Evolutionary conservation across 2,888 invertebrate genomes (phyloP).

Genomic region (Apantesis nais): DNA sequence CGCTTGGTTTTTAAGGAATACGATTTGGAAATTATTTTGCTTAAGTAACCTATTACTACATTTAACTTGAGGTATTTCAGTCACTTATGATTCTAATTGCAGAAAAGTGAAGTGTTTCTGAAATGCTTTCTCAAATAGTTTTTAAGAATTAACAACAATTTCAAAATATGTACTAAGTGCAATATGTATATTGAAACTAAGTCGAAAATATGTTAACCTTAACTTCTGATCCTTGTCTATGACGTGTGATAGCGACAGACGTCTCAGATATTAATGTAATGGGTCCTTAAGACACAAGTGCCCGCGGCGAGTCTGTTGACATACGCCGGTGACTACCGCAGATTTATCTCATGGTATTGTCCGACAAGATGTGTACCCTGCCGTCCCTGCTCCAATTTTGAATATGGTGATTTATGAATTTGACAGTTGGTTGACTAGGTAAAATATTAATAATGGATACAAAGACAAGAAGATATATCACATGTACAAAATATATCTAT

Average conservation of each 20-base stretch:
- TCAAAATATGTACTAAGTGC: neutral
- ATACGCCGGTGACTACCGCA: conserved; percentile 51
- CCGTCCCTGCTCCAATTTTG: conserved; percentile 33
- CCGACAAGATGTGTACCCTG: conserved; percentile 13
- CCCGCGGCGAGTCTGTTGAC: conserved; percentile 47
- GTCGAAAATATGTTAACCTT: conserved; percentile 1
- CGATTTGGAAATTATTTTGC: neutral
- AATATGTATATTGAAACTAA: neutral
- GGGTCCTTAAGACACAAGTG: conserved; percentile 62
- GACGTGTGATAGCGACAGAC: conserved; percentile 60
- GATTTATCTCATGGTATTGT: conserved; percentile 54
- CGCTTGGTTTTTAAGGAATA: neutral
- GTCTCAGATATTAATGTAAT: conserved; percentile 71
- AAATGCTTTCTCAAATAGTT: neutral
- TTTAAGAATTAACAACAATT: neutral
- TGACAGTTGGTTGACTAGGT: conserved; percentile 18
- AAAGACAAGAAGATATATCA: neutral
- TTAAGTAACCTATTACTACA: neutral
- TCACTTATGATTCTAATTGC: neutral
- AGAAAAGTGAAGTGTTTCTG: neutral
- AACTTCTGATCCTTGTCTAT: conserved; percentile 14
- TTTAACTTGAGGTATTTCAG: neutral
- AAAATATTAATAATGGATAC: neutral
- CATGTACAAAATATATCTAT: neutral
- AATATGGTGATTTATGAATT: conserved; percentile 38